Conservation (phyloP, 2,888 invertebrate genomes). For the Ferdinandea cuprea region DNA sequence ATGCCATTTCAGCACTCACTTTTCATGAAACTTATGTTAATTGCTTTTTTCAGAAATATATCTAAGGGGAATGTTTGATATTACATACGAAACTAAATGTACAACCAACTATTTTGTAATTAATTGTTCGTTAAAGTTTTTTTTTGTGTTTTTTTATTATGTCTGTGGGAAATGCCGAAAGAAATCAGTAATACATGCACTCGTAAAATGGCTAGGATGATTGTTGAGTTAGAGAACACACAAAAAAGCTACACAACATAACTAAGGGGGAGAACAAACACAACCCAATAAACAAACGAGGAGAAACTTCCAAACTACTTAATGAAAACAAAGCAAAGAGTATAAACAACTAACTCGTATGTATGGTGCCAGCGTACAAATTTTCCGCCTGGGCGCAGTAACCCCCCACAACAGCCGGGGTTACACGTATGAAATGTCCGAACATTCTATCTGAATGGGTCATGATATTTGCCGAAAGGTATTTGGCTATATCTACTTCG, state of each 20-base stretch:
- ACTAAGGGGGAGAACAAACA: conserved; percentile 17
- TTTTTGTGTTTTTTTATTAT: conserved; percentile 42
- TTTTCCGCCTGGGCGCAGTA: conserved; percentile 28
- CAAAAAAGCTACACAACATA: conserved; percentile 16
- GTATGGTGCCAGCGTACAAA: conserved; percentile 15
- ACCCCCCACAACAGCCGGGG: conserved; percentile 35
- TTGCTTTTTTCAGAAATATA: conserved; percentile 41
- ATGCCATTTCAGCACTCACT: no score
- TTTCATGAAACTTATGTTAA: conserved; percentile 15
- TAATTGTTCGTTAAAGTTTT: conserved; percentile 74
- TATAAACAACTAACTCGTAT: conserved; percentile 26
- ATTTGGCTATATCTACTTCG: conserved; percentile 23
- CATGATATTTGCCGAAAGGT: conserved; percentile 39
- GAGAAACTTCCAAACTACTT: conserved; percentile 66
- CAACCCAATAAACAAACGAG: conserved; percentile 1
- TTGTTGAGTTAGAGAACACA: conserved; percentile 49
- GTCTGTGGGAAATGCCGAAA: conserved; percentile 56
- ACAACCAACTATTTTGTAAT: conserved; percentile 65
- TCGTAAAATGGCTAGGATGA: conserved; percentile 46
- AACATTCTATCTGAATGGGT: conserved; percentile 40
- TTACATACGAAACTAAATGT: conserved; percentile 13
- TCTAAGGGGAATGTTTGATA: conserved; percentile 25
- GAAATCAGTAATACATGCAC: conserved; percentile 57
- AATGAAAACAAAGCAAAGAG: conserved; percentile 63
- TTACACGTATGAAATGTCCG: conserved; percentile 39